Base-by-base conservation (phyloP, 2,888 invertebrate species). In the Endomychus coccineus region DNA sequence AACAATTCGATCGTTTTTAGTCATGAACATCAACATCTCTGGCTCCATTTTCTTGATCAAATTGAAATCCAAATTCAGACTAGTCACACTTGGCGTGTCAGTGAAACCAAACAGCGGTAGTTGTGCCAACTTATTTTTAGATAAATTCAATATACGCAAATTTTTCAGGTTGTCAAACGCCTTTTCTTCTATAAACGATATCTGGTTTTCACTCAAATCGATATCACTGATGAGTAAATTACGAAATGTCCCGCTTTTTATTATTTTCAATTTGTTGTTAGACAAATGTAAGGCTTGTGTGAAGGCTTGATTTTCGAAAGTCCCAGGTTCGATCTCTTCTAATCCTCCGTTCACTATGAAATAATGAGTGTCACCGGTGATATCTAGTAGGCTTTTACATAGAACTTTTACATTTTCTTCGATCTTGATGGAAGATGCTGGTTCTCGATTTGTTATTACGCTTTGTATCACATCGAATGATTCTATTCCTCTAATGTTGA, bases 181-280 rank as follows among this genome's bases (percentile, higher is more conserved):
- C 2, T 22, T 35, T 5, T 24, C 14, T 30, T 42, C 38, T 17
- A 42, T 39, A 9, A 16, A 16, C 13, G 23, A 11, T 10, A 42
- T 42, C 23, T 39, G 7, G 14, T 42, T 42, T n/a, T 35, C 14
- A 4, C 24, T 22, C 7, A 41, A 32, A 16, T 37, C 34, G 2
- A 41, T 33, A 13, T 37, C 29, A 1, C 23, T 30, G 4, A 37
- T 9, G 2, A 7, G 2, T 2, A 41, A 16, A 13, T 30, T 34
- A 23, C 14, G 21, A 24, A 40, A 36, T 2, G 40, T 40, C 11
- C 36, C 40, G n/a, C 14, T 32, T 23, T 11, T 33, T n/a, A 40
- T 22, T 16, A 28, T 16, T 10, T 13, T 21, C 17, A 40, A 13
- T n/a, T 31, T 27, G 22, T 36, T 40, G 11, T 31, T 27, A 2